Conservation (phyloP, 2,113 vertebrate genomes). For the Tylochromis polylepis region DNA sequence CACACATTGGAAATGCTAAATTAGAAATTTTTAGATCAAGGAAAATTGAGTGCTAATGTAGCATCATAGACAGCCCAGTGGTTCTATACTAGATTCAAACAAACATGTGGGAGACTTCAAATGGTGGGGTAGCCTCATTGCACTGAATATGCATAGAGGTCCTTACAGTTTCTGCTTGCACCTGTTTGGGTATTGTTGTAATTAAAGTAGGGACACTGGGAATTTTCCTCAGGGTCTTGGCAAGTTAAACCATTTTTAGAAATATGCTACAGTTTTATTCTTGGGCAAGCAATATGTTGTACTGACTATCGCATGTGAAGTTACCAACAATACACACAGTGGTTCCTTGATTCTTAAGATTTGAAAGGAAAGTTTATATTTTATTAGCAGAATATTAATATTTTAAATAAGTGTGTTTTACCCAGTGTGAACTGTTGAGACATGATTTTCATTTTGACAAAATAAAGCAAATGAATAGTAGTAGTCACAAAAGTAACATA, state of each 20-base stretch:
- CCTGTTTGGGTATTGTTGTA: slow-evolving; percentile 57
- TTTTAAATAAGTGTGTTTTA: background rate
- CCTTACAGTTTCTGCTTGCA: slow-evolving; percentile 24
- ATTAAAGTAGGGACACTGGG: slow-evolving; percentile 48
- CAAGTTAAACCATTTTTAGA: slow-evolving; percentile 39
- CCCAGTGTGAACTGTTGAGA: background rate
- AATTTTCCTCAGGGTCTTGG: slow-evolving; percentile 52
- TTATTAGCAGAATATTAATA: background rate
- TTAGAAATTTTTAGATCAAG: background rate
- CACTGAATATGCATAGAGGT: slow-evolving; percentile 1
- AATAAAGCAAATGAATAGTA: background rate
- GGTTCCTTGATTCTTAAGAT: background rate
- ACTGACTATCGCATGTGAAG: background rate
- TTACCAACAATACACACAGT: background rate
- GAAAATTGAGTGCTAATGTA: background rate
- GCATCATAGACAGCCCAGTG: background rate
- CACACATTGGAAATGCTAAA: background rate
- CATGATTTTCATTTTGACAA: background rate
- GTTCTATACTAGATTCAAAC: background rate
- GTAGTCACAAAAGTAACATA: background rate
- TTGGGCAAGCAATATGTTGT: background rate
- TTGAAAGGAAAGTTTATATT: background rate
- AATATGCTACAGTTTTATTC: slow-evolving; percentile 25
- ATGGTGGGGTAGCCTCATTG: background rate
- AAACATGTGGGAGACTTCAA: background rate